phyloP scores from a whole-genome alignment of 2,113 vertebrate genomes.

The Seriola aureovittata region DNA sequence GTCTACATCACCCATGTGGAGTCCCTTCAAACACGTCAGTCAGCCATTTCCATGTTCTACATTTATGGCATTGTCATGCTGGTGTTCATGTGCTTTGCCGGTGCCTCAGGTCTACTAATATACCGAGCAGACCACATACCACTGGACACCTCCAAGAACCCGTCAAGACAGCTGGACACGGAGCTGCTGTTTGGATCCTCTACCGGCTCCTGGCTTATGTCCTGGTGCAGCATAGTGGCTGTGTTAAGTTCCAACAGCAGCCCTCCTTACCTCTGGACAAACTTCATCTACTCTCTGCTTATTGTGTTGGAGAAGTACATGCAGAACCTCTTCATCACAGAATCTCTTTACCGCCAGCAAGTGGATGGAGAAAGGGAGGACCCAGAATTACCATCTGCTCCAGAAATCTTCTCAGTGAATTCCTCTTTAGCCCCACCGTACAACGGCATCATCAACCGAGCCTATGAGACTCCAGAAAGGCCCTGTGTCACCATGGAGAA shows the following conservation, averaged over 20 bases:
- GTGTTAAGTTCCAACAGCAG: slow-evolving; percentile 82
- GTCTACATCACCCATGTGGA: slow-evolving; percentile 93
- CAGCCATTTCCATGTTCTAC: slow-evolving; percentile 93
- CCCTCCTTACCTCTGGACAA: slow-evolving; percentile 91
- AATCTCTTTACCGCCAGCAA: slow-evolving; percentile 90
- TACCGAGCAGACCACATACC: slow-evolving; percentile 87
- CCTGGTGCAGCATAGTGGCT: slow-evolving; percentile 95
- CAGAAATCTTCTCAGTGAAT: slow-evolving; percentile 88
- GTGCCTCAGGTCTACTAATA: slow-evolving; percentile 87
- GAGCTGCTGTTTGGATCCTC: slow-evolving; percentile 93
- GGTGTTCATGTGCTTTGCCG: slow-evolving; percentile 88
- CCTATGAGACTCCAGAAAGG: slow-evolving; percentile 58
- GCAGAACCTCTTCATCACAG: slow-evolving; percentile 96
- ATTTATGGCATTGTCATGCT: slow-evolving; percentile 88
- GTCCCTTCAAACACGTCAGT: slow-evolving; percentile 84
- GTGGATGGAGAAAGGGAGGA: slow-evolving; percentile 67
- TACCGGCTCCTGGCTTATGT: slow-evolving; percentile 94
- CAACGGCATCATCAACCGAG: slow-evolving; percentile 85
- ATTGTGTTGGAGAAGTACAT: slow-evolving; percentile 93
- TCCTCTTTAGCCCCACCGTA: slow-evolving; percentile 76
- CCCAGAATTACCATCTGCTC: slow-evolving; percentile 70
- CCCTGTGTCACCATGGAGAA: slow-evolving; percentile 60
- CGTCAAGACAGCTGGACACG: slow-evolving; percentile 91
- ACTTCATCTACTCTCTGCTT: slow-evolving; percentile 90
- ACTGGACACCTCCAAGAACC: slow-evolving; percentile 90